Percentiles rank a stretch among this genome's conserved stretches.
Evolutionary conservation across 2,888 invertebrate species (phyloP).

Genomic region (Catocala fraxini): DNA sequence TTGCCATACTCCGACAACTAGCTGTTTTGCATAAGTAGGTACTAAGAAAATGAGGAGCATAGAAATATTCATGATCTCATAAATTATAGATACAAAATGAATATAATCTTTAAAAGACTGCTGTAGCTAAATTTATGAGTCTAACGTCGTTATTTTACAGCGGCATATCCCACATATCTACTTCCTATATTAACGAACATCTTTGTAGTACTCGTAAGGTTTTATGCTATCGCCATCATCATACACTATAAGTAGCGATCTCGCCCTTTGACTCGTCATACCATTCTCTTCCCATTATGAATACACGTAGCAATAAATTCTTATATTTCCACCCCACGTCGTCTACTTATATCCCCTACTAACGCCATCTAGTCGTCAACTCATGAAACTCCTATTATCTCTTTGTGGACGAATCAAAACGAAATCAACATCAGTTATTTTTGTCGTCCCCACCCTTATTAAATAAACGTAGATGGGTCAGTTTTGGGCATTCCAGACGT

Average conservation of each 20-base stretch:
- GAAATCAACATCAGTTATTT: constrained; percentile 84
- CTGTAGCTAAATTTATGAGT: too few species aligned
- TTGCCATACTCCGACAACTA: too few species aligned
- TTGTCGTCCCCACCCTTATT: constrained; percentile 80
- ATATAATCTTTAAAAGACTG: too few species aligned
- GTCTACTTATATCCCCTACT: constrained; percentile 46
- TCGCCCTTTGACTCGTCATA: constrained; percentile 58
- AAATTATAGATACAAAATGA: too few species aligned
- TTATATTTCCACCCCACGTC: constrained; percentile 61
- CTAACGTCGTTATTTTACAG: background rate
- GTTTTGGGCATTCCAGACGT: constrained; percentile 35
- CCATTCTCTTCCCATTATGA: constrained; percentile 66
- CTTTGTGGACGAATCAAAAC: constrained; percentile 80
- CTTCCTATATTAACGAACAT: background rate
- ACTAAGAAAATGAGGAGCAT: too few species aligned
- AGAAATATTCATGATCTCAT: too few species aligned
- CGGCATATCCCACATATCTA: background rate
- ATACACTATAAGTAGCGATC: constrained; percentile 29
- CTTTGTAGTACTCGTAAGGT: background rate
- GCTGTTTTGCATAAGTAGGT: too few species aligned
- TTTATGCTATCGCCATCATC: constrained; percentile 17
- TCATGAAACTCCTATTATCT: constrained; percentile 83
- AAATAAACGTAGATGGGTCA: constrained; percentile 69
- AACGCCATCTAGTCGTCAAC: constrained; percentile 67
- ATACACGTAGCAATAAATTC: constrained; percentile 62